Percentiles rank a stretch among this genome's conserved stretches.
These are phyloP conservation scores for Drosophila leonis DNA, from an alignment of 2,888 invertebrate genomes.

Conservation along the genomic window DNA sequence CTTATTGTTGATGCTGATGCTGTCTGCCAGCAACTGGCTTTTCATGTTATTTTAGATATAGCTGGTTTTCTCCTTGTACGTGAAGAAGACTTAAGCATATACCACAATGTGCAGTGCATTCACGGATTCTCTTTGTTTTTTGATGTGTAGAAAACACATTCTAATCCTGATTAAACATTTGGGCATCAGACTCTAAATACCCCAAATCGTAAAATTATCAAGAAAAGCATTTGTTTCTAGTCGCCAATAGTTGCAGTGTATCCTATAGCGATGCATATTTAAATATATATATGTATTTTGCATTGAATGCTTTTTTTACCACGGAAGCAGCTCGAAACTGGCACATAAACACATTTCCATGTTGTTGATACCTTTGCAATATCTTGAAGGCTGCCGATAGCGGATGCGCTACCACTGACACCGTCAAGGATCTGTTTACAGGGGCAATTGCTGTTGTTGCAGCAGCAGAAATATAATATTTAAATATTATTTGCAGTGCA, in stretches of 20 bases:
- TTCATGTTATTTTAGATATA: constrained; percentile 33
- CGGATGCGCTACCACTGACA: constrained; percentile 35
- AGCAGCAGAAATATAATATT: constrained; percentile 53
- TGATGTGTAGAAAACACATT: not conserved
- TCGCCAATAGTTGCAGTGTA: constrained; percentile 33
- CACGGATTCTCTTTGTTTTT: not conserved
- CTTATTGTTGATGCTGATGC: constrained; percentile 66
- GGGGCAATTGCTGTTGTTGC: constrained; percentile 11
- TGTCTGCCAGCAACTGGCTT: constrained; percentile 50
- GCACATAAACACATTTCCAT: constrained; percentile 15
- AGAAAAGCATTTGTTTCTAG: not conserved
- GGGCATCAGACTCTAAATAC: not conserved
- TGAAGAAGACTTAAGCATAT: constrained; percentile 29
- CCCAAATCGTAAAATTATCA: not conserved
- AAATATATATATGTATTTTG: constrained; percentile 6
- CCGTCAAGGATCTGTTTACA: constrained; percentile 17
- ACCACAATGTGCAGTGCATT: not conserved
- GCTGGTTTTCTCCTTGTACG: constrained; percentile 47
- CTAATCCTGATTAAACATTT: not conserved
- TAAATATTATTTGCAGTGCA: constrained; percentile 61
- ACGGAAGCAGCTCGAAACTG: constrained; percentile 41
- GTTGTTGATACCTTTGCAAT: not conserved
- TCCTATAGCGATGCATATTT: constrained; percentile 14
- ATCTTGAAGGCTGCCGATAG: constrained; percentile 18
- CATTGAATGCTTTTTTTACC: constrained; percentile 13